Conservation (phyloP, 1,140 invertebrate genomes). For the Heliconius melpomene region DNA sequence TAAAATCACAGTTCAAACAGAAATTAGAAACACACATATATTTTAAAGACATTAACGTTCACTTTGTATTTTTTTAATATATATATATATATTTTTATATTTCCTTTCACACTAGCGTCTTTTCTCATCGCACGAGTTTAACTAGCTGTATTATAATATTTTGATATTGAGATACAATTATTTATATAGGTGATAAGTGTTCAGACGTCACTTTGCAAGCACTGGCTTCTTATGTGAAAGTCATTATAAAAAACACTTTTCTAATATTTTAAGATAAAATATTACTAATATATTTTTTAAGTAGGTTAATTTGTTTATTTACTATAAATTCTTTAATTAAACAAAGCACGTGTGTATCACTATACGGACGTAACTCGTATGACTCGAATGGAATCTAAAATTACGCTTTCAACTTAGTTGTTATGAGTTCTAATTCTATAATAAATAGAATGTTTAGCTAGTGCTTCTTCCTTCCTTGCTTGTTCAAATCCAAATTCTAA, state of each 20-base stretch:
- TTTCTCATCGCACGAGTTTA: neutral
- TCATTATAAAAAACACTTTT: neutral
- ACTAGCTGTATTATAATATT: conserved; percentile 10
- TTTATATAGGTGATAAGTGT: conserved; percentile 11
- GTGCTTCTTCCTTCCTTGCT: too few species aligned
- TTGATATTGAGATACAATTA: neutral
- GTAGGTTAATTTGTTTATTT: neutral
- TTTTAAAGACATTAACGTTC: neutral
- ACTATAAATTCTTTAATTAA: neutral
- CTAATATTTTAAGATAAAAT: neutral
- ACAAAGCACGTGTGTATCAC: neutral
- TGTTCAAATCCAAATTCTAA: too few species aligned
- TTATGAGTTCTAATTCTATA: neutral
- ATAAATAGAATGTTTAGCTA: neutral
- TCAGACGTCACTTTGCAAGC: neutral
- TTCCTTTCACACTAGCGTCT: neutral
- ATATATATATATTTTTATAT: neutral
- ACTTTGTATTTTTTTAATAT: neutral
- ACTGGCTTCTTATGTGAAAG: neutral
- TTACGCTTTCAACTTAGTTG: neutral
- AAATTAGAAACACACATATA: neutral
- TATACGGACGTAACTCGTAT: neutral
- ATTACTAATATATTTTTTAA: too few species aligned
- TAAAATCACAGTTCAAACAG: neutral
- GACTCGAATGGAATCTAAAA: neutral